Base-by-base conservation (phyloP, 2,888 invertebrate genomes). In the Pristionchus maxplancki region DNA sequence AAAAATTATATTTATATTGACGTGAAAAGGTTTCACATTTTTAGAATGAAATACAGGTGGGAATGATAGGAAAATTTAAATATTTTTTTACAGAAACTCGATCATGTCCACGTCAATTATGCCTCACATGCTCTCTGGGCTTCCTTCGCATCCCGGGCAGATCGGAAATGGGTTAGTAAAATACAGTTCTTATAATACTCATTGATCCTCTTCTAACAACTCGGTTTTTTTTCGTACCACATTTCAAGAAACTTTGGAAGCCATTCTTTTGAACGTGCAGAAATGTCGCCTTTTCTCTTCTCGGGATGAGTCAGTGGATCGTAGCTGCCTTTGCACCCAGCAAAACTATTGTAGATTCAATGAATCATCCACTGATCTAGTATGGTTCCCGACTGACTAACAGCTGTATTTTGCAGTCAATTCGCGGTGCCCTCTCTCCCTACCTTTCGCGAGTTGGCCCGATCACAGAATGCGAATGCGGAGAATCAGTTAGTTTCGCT, bases 141-240 rank as follows among this genome's bases (percentile, higher is more conserved):
- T 85, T 2, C 85, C 85, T 1, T 85, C 85, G 11, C 85, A 85
- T 40, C 85, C 85, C 34, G 85, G 40, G 40, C 85, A 85, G 64
- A 85, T 64, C 20, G 24, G 24, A 5, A 44, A 24, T 5, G 31
- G 24, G 53, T 24, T n/a, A n/a, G n/a, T n/a, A n/a, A n/a, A n/a
- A n/a, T n/a, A n/a, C n/a, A n/a, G n/a, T n/a, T n/a, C n/a, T n/a
- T n/a, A n/a, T n/a, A n/a, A n/a, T n/a, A n/a, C n/a, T n/a, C n/a
- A n/a, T n/a, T n/a, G n/a, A n/a, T n/a, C n/a, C n/a, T n/a, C n/a
- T n/a, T n/a, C n/a, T n/a, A n/a, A n/a, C n/a, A n/a, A 58, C 53
- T 8, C 53, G 5, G 9, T 58, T 58, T 58, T 24, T 44, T 11
- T 9, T 44, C 44, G 44, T 44, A 9, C 11, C 44, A 9, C 44